Percentiles rank a stretch among this genome's conserved stretches.
phyloP scores from a whole-genome alignment of 2,797 vertebrate species.

The Varecia variegata region DNA sequence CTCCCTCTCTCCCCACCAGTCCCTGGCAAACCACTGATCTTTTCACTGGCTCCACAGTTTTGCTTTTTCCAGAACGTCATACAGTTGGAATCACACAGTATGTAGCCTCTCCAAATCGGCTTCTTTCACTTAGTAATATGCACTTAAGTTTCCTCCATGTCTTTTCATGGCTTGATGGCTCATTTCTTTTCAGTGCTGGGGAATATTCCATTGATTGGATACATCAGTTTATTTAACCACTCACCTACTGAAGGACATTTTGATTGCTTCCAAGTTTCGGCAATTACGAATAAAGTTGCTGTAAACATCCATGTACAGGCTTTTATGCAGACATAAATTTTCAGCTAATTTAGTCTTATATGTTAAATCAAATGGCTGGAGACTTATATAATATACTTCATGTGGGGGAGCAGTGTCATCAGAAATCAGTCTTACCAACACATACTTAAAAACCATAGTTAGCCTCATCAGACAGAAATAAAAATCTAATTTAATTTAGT shows the following conservation, averaged over 20 bases:
- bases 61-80: neutral
- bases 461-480: neutral
- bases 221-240: neutral
- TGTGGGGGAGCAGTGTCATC: neutral
- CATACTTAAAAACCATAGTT: neutral
- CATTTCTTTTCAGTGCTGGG: neutral
- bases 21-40: neutral
- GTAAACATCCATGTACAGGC: neutral
- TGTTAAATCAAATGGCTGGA: neutral
- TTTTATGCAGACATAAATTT: neutral
- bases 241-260: neutral
- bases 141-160: neutral
- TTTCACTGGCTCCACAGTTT: neutral
- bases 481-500: neutral
- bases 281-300: neutral
- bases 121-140: neutral
- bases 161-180: neutral
- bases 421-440: neutral
- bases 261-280: neutral
- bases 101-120: neutral
- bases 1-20: neutral
- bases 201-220: neutral
- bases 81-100: neutral
- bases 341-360: neutral
- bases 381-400: neutral